phyloP scores from a whole-genome alignment of 2,113 vertebrate species.

The Myocastor coypus region DNA sequence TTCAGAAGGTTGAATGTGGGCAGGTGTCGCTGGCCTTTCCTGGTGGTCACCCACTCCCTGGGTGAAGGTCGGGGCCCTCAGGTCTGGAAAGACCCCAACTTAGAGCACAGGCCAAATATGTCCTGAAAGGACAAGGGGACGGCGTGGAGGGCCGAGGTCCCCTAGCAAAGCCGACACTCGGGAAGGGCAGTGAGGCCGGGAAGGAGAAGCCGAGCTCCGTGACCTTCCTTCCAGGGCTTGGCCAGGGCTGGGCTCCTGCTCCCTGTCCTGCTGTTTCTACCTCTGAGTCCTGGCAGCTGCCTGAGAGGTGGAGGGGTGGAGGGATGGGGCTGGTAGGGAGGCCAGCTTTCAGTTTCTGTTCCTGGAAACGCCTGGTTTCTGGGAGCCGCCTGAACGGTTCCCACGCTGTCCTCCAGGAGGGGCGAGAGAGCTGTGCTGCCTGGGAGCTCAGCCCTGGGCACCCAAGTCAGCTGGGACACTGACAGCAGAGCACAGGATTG shows the following conservation, averaged over 20 bases:
- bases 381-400: neutral
- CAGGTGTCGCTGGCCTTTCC: neutral
- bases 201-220: no score
- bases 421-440: neutral
- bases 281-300: neutral
- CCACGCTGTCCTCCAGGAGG: neutral
- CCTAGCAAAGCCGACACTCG: neutral
- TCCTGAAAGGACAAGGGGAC: neutral
- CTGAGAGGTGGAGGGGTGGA: no score
- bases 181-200: neutral
- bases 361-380: neutral
- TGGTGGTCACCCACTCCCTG: neutral
- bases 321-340: neutral
- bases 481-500: neutral
- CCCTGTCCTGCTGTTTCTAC: neutral
- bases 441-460: no score
- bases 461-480: neutral
- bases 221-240: neutral
- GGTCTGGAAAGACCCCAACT: neutral
- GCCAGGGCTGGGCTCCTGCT: neutral
- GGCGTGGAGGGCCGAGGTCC: neutral
- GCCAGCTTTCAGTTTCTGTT: slow-evolving; percentile 29
- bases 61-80: neutral
- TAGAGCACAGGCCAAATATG: neutral
- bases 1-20: neutral